Conservation (phyloP, 2,888 invertebrate species). For the Neocrepidodera transversa region DNA sequence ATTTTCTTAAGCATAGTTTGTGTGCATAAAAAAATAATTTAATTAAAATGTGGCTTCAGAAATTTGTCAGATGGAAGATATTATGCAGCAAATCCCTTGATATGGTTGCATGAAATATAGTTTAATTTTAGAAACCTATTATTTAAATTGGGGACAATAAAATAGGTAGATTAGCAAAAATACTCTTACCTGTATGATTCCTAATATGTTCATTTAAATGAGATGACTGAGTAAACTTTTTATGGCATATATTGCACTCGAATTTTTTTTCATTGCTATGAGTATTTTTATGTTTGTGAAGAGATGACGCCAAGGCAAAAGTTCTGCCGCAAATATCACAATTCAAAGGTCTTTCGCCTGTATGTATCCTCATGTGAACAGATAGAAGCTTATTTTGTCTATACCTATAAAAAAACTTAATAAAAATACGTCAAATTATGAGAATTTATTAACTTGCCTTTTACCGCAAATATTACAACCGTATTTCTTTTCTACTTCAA, state of each 20-base stretch:
- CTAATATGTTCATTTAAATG: constrained; percentile 55
- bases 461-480: constrained; percentile 57
- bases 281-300: constrained; percentile 55
- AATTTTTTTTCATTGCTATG: constrained; percentile 54
- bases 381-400: constrained; percentile 54
- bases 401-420: constrained; percentile 47
- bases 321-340: constrained; percentile 57
- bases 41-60: no score
- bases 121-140: no score
- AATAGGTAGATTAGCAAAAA: background rate
- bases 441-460: constrained; percentile 45
- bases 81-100: no score
- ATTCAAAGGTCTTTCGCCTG: constrained; percentile 56
- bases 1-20: no score
- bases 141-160: no score
- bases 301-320: constrained; percentile 56
- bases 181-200: constrained; percentile 53
- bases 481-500: constrained; percentile 51
- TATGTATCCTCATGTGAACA: constrained; percentile 56
- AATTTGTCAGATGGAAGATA: no score
- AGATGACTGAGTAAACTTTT: constrained; percentile 55
- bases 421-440: background rate
- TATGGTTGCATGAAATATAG: no score
- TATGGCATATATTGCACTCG: constrained; percentile 55
- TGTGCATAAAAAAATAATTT: no score